These are phyloP conservation scores for Hyles vespertilio DNA, from an alignment of 1,140 invertebrate species.

Conservation along the genomic window DNA sequence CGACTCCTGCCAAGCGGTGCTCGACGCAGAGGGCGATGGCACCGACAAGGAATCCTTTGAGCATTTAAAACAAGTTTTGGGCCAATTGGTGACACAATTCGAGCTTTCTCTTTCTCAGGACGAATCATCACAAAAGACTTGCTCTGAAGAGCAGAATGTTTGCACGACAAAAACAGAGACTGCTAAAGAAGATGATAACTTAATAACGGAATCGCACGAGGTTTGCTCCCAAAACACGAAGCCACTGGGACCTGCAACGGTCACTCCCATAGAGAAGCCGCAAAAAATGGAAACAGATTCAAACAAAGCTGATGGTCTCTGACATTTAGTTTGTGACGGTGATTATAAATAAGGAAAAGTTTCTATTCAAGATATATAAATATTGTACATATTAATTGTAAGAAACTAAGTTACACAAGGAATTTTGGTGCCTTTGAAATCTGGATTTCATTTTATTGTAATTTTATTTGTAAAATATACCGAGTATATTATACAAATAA, in stretches of 20 bases:
- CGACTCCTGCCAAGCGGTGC: constrained; percentile 36
- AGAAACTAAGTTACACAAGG: constrained; percentile 15
- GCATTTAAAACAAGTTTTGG: constrained; percentile 57
- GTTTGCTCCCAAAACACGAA: neutral
- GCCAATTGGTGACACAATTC: constrained; percentile 55
- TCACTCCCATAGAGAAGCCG: neutral
- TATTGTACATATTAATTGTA: constrained; percentile 24
- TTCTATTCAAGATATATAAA: constrained; percentile 18
- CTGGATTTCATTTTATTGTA: neutral
- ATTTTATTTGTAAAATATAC: too few relatives aligned
- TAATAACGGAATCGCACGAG: constrained; percentile 3
- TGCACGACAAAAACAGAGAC: too few relatives aligned
- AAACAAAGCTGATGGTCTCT: constrained; percentile 18
- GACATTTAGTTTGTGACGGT: constrained; percentile 5
- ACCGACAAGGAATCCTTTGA: constrained; percentile 52
- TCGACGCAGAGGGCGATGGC: constrained; percentile 16
- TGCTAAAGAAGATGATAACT: neutral
- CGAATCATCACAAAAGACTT: constrained; percentile 24
- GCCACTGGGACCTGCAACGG: neutral
- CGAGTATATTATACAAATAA: too few relatives aligned
- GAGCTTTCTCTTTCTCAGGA: constrained; percentile 51
- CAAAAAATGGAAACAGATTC: constrained; percentile 10
- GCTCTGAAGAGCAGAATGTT: constrained; percentile 12
- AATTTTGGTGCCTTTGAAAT: constrained; percentile 28
- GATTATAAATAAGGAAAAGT: constrained; percentile 15